phyloP scores from a whole-genome alignment of 2,797 vertebrate genomes.

The Sciaenops ocellatus region DNA sequence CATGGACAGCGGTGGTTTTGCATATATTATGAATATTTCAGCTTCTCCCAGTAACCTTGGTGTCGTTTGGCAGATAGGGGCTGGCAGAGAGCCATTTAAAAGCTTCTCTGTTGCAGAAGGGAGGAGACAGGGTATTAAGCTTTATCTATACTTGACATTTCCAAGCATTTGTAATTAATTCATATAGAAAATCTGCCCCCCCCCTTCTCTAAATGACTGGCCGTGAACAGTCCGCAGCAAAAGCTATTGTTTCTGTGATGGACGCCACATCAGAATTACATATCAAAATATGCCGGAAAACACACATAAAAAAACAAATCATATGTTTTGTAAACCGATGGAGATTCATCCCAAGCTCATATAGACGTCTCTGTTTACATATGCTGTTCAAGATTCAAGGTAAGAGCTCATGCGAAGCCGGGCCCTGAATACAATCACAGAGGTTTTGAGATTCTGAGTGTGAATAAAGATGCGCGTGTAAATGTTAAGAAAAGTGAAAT shows the following conservation, averaged over 20 bases:
- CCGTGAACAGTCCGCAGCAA: slow-evolving; percentile 41
- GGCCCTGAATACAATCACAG: slow-evolving; percentile 44
- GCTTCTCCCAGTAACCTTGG: slow-evolving; percentile 85
- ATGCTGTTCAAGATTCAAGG: slow-evolving; percentile 43
- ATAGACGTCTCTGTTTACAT: slow-evolving; percentile 20
- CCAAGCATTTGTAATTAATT: slow-evolving; percentile 86
- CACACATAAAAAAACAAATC: slow-evolving; percentile 2
- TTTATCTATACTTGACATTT: slow-evolving; percentile 88
- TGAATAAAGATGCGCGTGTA: slow-evolving; percentile 64
- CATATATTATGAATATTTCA: slow-evolving; percentile 90
- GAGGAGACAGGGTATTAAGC: slow-evolving; percentile 83
- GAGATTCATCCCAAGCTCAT: not conserved
- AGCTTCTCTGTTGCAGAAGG: slow-evolving; percentile 80
- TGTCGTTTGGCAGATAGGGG: slow-evolving; percentile 85
- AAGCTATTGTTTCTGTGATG: slow-evolving; percentile 70
- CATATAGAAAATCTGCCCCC: slow-evolving; percentile 76
- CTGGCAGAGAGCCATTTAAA: slow-evolving; percentile 85
- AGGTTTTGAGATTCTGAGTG: slow-evolving; percentile 40
- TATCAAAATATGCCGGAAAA: not conserved
- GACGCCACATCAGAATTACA: slow-evolving; percentile 37
- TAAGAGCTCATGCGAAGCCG: slow-evolving; percentile 7
- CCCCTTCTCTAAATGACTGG: slow-evolving; percentile 67
- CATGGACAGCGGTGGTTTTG: slow-evolving; percentile 85
- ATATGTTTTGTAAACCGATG: not conserved
- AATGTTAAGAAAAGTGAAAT: slow-evolving; percentile 45